These are phyloP conservation scores for Anthonomus grandis DNA, from an alignment of 1,140 invertebrate species.

Conservation along the genomic window DNA sequence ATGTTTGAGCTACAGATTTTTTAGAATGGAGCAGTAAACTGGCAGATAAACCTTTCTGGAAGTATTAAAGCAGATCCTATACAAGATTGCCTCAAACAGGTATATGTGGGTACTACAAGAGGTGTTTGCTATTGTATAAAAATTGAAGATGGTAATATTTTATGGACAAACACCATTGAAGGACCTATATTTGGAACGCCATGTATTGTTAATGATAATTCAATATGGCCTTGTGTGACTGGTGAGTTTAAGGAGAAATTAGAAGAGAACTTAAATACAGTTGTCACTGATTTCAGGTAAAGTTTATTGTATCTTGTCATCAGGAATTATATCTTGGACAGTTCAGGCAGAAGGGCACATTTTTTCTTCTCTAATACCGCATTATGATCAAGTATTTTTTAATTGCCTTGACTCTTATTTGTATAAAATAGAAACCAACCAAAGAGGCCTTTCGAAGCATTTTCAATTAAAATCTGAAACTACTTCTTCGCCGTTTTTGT, in stretches of 20 bases:
- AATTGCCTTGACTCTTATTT: constrained; percentile 62
- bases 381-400: constrained; percentile 52
- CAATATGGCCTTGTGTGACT: constrained; percentile 15
- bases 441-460: constrained; percentile 49
- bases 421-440: constrained; percentile 53
- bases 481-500: constrained; percentile 59
- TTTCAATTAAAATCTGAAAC: constrained; percentile 51
- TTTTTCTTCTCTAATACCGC: constrained; percentile 60
- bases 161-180: constrained; percentile 8
- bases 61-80: constrained; percentile 14
- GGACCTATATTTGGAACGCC: constrained; percentile 15
- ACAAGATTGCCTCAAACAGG: neutral
- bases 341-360: constrained; percentile 56
- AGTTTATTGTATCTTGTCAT: constrained; percentile 2
- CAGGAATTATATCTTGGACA: constrained; percentile 38
- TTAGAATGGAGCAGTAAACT: constrained; percentile 13
- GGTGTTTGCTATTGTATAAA: constrained; percentile 17
- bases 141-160: neutral
- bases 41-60: constrained; percentile 10
- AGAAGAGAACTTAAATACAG: neutral
- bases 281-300: neutral
- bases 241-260: constrained; percentile 1
- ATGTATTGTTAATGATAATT: neutral
- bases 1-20: neutral
- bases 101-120: constrained; percentile 14